A percentile compares a stretch with the other conserved stretches of the same genome.
Evolutionary conservation across 2,113 vertebrate genomes (phyloP).

Genomic region (Rhynchomys soricoides): DNA sequence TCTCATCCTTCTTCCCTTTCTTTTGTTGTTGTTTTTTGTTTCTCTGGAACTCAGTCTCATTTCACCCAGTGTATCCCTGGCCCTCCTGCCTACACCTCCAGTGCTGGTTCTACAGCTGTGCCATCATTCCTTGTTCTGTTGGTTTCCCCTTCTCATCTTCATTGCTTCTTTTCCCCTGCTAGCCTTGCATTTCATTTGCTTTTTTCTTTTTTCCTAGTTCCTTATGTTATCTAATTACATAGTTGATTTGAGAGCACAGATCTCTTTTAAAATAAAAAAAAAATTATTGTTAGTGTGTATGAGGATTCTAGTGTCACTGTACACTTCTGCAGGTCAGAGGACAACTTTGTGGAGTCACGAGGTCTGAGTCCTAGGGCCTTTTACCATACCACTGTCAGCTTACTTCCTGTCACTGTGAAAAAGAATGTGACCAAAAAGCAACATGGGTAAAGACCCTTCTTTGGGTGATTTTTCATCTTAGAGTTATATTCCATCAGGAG

Average conservation of each 20-base stretch:
- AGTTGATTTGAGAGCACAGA: neutral
- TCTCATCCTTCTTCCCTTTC: neutral
- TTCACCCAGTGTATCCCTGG: neutral
- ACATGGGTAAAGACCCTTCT: neutral
- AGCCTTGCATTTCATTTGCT: neutral
- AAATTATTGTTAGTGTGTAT: neutral
- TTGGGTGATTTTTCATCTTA: neutral
- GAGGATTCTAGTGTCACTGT: neutral
- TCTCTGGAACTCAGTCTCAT: neutral
- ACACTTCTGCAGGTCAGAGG: neutral
- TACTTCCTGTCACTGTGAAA: neutral
- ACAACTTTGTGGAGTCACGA: neutral
- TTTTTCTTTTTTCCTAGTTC: neutral
- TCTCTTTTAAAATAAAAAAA: neutral
- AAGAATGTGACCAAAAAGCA: neutral
- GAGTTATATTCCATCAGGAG: neutral
- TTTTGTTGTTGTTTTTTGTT: neutral
- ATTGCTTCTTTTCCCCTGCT: neutral
- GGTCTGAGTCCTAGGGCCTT: neutral
- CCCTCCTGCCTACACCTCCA: neutral
- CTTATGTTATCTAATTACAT: neutral
- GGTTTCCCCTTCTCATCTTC: neutral
- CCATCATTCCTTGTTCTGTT: neutral
- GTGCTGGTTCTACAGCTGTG: neutral
- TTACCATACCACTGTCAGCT: neutral